Base-by-base conservation (phyloP, 1,140 invertebrate genomes). In the Chlorops oryzae region DNA sequence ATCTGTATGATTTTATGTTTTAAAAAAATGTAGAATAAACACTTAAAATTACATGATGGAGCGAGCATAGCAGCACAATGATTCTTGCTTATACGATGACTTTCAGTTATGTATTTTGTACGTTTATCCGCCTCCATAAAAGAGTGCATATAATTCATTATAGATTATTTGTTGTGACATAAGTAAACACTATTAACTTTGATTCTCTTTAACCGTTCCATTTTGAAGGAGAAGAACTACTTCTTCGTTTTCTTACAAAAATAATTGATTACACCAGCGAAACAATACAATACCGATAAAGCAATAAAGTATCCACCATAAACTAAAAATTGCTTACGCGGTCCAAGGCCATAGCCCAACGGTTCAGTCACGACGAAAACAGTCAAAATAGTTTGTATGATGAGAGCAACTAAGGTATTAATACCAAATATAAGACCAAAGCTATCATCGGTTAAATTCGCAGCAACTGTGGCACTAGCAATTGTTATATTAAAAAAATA, bases 371-470 rank as follows among this genome's bases (percentile, higher is more conserved):
- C 73, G 2, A 93, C 80, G 18, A 89, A 70, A 1, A 84, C 56
- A 0, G 88, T 95, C 3, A 95, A 63, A 20, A 92, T 63, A 3
- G 85, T 83, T 70, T 95, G 90, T 1, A 92, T 61, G 2, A 79
- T 59, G 1, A 94, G 74, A 15, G 90, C 87, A 2, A 88, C 38
- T 46, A 95, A 84, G 0, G 84, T 92, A 69, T 94, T 96, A 24
- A 92, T 78, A 18, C 92, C 92, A 74, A 96, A 95, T 54, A 96
- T 83, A 7, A 96, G 74, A 1, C 88, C 90, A 71, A 91, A 93
- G 66, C 88, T 89, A 51, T 93, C 87, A 54, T 86, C 82, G 20
- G 79, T 77, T 46, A 96, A 77, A 50, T 83, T 75, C 59, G 85
- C 82, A 0, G 91, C 92, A 35, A 96, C 84, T 74, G 92, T 88